Base-by-base conservation (phyloP, 2,888 invertebrate genomes). In the Eupithecia subumbrata region DNA sequence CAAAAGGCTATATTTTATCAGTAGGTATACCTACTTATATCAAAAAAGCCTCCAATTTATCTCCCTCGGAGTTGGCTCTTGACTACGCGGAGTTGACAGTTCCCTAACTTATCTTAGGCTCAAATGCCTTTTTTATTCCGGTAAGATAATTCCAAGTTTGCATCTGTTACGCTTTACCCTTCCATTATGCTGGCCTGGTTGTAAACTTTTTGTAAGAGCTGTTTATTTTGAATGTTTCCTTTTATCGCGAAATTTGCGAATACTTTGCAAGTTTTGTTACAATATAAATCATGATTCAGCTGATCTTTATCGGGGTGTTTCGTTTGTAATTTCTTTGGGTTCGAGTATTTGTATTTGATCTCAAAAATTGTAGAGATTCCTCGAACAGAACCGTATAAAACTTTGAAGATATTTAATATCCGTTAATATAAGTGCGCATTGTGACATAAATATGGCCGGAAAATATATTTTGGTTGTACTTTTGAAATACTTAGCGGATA, bases 41-140 rank as follows among this genome's bases (percentile, higher is more conserved):
- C 77, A 78, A 77, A 74, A n/a, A 66, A 74, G 73, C 69, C 81
- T 79, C 84, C 85, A 85, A 89, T 88, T 88, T 88, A 88, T 88
- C 87, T 88, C 82, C 79, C 82, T 83, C 81, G 79, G 82, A 80
- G 79, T 80, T 79, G 69, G 74, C 79, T 75, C 79, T 79, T 79
- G 82, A 77, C 84, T 82, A 78, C 83, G 79, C 74, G 80, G 81
- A 82, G 83, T 84, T 87, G 87, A 86, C 87, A 86, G 82, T 86
- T 83, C 78, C 82, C 83, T 77, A 83, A 85, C 84, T 86, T 88
- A 86, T 87, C 87, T 87, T 45, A 77, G 77, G 76, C 79, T 77
- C 75, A 79, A 82, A 80, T 80, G 80, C 66, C 76, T 82, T 81
- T 82, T 82, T 82, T 82, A 79, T 79, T 79, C 77, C 79, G 72